These are phyloP conservation scores for Sylvia borin DNA, from an alignment of 2,797 vertebrate genomes.

Conservation along the genomic window DNA sequence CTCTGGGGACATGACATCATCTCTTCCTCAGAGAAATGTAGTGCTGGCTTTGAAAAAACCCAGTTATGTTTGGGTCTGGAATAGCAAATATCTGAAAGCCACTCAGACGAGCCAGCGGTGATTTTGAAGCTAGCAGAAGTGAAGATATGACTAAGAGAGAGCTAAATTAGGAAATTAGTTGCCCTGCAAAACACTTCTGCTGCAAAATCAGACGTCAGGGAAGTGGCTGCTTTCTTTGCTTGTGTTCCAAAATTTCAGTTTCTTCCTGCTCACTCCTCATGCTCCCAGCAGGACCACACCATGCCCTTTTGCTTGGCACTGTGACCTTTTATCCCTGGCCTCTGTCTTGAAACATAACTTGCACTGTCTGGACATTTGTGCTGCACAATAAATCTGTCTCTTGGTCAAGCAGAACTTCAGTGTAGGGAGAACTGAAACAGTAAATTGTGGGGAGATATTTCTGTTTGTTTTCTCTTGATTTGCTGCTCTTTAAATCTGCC, in stretches of 20 bases:
- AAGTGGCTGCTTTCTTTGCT: neutral
- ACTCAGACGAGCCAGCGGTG: neutral
- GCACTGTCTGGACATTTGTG: neutral
- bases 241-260: neutral
- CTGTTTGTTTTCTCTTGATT: neutral
- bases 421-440: neutral
- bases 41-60: neutral
- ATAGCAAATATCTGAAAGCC: neutral
- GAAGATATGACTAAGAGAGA: neutral
- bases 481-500: neutral
- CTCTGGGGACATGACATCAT: neutral
- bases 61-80: neutral
- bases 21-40: neutral
- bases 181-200: neutral
- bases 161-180: neutral
- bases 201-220: neutral
- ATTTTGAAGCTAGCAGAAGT: neutral
- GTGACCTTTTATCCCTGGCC: neutral
- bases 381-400: neutral
- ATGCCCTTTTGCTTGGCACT: neutral
- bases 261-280: neutral
- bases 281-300: neutral
- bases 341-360: neutral
- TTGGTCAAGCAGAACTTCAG: neutral
- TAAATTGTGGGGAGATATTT: neutral